A percentile compares a stretch with the other conserved stretches of the same genome.
Conservation (phyloP, 2,113 vertebrate genomes). For the Malurus melanocephalus region DNA sequence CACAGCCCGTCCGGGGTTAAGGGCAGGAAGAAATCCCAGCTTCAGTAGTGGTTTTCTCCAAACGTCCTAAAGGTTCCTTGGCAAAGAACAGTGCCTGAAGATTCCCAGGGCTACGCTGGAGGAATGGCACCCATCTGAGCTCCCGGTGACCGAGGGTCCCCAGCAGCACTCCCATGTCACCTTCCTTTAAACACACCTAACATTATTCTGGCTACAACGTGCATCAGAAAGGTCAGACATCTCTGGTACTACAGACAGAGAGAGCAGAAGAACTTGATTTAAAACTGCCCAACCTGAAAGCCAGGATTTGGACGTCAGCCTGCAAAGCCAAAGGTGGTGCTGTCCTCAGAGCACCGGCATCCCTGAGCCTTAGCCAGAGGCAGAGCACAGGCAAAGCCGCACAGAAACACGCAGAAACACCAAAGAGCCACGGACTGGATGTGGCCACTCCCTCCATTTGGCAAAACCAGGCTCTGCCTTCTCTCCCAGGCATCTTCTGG, state of each 20-base stretch:
- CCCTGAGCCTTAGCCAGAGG: not conserved
- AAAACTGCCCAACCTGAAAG: not conserved
- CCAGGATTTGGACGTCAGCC: not conserved
- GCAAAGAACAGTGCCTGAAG: not conserved
- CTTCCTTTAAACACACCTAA: not conserved
- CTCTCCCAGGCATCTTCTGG: not conserved
- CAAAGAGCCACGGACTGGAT: not conserved
- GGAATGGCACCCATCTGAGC: not conserved
- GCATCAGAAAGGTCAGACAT: not conserved
- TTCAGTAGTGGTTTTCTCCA: not conserved
- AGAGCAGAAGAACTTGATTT: not conserved
- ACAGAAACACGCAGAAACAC: not conserved
- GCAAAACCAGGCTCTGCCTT: not conserved
- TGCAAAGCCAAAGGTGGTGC: not conserved
- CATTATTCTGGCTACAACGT: rapidly evolving
- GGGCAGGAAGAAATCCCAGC: not conserved
- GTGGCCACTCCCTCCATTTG: not conserved
- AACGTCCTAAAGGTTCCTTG: not conserved
- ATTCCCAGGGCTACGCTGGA: not conserved
- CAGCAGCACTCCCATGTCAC: not conserved
- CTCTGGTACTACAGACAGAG: not conserved
- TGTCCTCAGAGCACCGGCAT: not conserved
- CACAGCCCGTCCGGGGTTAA: not conserved
- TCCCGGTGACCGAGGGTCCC: not conserved
- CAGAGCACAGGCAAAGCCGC: not conserved